phyloP scores from a whole-genome alignment of 2,113 vertebrate genomes.

The Nannobrachium achirus region DNA sequence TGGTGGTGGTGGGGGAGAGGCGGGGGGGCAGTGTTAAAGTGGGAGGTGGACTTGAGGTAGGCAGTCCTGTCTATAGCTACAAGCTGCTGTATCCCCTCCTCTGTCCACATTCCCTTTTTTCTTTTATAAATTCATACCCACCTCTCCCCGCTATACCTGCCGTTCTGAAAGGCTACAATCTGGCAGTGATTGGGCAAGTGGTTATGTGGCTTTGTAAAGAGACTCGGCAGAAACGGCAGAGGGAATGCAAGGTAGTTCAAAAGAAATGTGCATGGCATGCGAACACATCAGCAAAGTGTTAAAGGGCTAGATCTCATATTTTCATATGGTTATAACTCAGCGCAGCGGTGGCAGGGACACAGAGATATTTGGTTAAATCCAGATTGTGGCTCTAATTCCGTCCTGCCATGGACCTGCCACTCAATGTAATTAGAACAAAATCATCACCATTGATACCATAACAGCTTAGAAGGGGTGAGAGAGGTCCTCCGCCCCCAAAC shows the following conservation, averaged over 20 bases:
- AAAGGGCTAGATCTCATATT: neutral
- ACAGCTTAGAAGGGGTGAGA: constrained; percentile 46
- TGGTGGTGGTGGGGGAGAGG: neutral
- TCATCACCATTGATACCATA: constrained; percentile 59
- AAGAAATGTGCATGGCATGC: neutral
- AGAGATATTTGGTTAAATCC: constrained; percentile 25
- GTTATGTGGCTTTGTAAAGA: no score
- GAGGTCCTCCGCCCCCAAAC: constrained; percentile 42
- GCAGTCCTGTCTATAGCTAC: neutral
- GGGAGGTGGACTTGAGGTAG: neutral
- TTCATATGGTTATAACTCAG: no score
- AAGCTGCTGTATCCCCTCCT: neutral
- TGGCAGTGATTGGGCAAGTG: neutral
- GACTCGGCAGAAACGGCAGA: neutral
- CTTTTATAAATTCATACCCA: neutral
- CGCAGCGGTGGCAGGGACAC: neutral
- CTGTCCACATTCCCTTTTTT: neutral
- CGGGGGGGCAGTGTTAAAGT: neutral
- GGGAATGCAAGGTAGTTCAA: neutral
- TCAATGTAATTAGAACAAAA: constrained; percentile 62
- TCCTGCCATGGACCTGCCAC: constrained; percentile 41
- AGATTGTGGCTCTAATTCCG: constrained; percentile 27
- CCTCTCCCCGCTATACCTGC: neutral
- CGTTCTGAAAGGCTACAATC: neutral
- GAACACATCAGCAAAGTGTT: neutral